Evolutionary conservation across 2,797 vertebrate species (phyloP), one percentile per base, ranked within the genome.

Genomic region (Decapterus maruadsi): DNA sequence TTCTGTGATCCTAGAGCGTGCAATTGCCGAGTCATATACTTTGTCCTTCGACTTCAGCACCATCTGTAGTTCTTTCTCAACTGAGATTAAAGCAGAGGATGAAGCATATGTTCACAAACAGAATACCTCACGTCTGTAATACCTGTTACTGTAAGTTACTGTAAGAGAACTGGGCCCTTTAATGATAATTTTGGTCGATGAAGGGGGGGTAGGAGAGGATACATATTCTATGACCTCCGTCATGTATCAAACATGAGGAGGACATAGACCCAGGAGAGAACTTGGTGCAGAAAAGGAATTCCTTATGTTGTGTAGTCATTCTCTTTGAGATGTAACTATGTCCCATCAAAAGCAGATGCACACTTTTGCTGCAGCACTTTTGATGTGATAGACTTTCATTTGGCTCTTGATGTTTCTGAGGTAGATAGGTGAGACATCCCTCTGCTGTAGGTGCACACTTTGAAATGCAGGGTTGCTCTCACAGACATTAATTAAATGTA

Each of bases 231-330:
- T 60, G 51, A 53, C 42, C 16, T 70, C 57, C 62, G 79, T 78
- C 71, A 85, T 87, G 78, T 78, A 82, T 90, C 73, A 81, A 78
- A 90, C 81, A 85, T 81, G 77, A 83, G 50, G 20, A 60, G 54
- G 48, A 60, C 42, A 6, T 81, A 55, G 80, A 75, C 65, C 75
- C 72, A 19, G 42, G 80, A 75, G 51, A 72, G 46, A 53, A 55
- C 61, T 64, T 17, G 7, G 64, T 55, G 12, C 4, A 9, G 43
- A 56, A 80, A 77, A 68, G 38, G 67, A 76, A 78, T 81, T 66
- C 62, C 67, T 81, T 54, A 62, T 82, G 73, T 54, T 80, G 64
- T 64, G 60, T 36, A 80, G 71, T 42, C 66, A 68, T 82, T 81
- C 72, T 68, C 77, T 87, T 88, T 88, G 85, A 88, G 80, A 60